Conservation (phyloP, 1,140 invertebrate species). For the Eriosoma lanigerum region DNA sequence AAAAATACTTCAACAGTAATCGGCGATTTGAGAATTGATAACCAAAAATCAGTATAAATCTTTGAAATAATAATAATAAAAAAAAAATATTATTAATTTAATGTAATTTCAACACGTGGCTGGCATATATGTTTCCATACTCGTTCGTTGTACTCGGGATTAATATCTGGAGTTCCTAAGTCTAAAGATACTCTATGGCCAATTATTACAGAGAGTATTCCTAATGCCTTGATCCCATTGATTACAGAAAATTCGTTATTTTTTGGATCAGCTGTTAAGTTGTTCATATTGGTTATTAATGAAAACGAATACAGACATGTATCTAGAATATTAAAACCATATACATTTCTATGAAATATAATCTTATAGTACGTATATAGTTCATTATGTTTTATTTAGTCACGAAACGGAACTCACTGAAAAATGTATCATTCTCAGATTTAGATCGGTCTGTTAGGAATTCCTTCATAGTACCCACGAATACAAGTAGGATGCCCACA, state of each 20-base stretch:
- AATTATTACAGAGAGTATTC: not conserved
- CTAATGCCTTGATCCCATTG: not conserved
- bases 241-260: not conserved
- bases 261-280: not conserved
- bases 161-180: not conserved
- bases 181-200: conserved; percentile 14
- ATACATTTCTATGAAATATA: not conserved
- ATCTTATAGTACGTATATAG: too few species aligned
- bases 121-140: not conserved
- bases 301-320: not conserved
- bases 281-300: not conserved
- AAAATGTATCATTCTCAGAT: not conserved
- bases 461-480: not conserved
- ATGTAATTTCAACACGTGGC: not conserved
- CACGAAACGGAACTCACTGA: too few species aligned
- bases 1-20: conserved; percentile 26
- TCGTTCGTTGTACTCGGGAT: not conserved
- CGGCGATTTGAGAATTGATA: not conserved
- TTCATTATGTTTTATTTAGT: too few species aligned
- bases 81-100: not conserved
- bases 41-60: conserved; percentile 18
- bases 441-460: not conserved
- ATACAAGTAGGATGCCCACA: not conserved
- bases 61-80: not conserved
- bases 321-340: not conserved